Percentiles rank a stretch among this genome's conserved stretches.
These are phyloP conservation scores for Maniola jurtina DNA, from an alignment of 1,140 invertebrate genomes.

Conservation along the genomic window DNA sequence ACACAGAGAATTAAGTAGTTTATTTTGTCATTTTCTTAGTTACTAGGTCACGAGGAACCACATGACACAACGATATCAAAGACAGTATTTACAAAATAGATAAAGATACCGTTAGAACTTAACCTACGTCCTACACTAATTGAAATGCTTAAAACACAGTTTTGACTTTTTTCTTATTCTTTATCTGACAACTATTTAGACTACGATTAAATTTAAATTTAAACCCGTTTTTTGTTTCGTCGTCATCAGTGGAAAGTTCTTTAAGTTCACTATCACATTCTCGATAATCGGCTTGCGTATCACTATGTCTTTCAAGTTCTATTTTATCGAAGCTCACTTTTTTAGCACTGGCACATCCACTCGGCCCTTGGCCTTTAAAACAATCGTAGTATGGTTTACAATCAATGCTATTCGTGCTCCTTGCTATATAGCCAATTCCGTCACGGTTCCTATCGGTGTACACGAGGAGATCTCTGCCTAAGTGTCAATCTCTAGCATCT, in stretches of 20 bases:
- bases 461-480: constrained; percentile 51
- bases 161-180: constrained; percentile 58
- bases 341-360: constrained; percentile 30
- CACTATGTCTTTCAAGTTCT: constrained; percentile 60
- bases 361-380: constrained; percentile 50
- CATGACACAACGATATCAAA: neutral
- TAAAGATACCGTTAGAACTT: neutral
- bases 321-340: constrained; percentile 29
- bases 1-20: neutral
- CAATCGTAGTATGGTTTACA: constrained; percentile 70
- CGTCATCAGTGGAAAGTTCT: constrained; percentile 43
- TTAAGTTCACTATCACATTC: constrained; percentile 48
- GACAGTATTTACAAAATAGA: neutral
- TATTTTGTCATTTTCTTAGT: neutral
- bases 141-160: constrained; percentile 38
- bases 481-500: constrained; percentile 70
- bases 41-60: neutral
- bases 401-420: constrained; percentile 63
- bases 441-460: constrained; percentile 49
- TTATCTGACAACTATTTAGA: constrained; percentile 68
- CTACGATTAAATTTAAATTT: constrained; percentile 71
- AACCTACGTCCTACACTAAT: too few relatives aligned
- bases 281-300: constrained; percentile 59
- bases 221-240: constrained; percentile 60
- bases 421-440: constrained; percentile 56